Percentiles rank a stretch among this genome's conserved stretches.
Conservation (phyloP, 2,888 invertebrate species). For the Phaonia tiefii region DNA sequence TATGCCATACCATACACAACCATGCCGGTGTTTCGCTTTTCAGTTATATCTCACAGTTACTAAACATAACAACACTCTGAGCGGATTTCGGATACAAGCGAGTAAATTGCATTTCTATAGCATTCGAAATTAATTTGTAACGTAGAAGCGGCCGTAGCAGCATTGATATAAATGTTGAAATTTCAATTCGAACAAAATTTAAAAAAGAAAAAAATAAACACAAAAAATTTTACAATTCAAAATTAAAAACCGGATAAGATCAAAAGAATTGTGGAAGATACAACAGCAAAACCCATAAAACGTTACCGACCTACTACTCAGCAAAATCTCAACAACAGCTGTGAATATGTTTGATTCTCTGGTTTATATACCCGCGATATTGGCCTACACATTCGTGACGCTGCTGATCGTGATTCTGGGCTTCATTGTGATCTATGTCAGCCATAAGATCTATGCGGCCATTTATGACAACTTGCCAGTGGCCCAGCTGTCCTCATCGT, state of each 20-base stretch:
- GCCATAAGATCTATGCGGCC: conserved; percentile 77
- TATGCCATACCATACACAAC: background rate
- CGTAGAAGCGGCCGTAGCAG: conserved; percentile 34
- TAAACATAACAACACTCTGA: conserved; percentile 37
- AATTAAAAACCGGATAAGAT: conserved; percentile 31
- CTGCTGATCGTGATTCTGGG: conserved; percentile 77
- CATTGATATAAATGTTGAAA: conserved; percentile 60
- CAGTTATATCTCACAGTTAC: conserved; percentile 48
- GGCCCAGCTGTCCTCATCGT: conserved; percentile 55
- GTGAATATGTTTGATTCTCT: conserved; percentile 76
- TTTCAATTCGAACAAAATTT: conserved; percentile 60
- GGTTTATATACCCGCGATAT: conserved; percentile 77
- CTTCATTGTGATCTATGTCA: conserved; percentile 78
- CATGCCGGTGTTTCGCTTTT: conserved; percentile 27
- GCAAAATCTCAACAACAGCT: background rate
- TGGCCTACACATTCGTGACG: conserved; percentile 78
- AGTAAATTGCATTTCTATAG: conserved; percentile 11
- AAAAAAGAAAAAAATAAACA: conserved; percentile 43
- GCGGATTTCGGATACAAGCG: conserved; percentile 23
- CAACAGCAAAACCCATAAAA: conserved; percentile 20
- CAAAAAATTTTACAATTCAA: conserved; percentile 7
- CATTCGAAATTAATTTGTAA: background rate
- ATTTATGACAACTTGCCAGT: conserved; percentile 77
- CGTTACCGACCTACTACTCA: conserved; percentile 21
- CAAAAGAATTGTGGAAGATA: conserved; percentile 22